Evolutionary conservation across 2,888 invertebrate genomes (phyloP).

Genomic region (Thereva unica): DNA sequence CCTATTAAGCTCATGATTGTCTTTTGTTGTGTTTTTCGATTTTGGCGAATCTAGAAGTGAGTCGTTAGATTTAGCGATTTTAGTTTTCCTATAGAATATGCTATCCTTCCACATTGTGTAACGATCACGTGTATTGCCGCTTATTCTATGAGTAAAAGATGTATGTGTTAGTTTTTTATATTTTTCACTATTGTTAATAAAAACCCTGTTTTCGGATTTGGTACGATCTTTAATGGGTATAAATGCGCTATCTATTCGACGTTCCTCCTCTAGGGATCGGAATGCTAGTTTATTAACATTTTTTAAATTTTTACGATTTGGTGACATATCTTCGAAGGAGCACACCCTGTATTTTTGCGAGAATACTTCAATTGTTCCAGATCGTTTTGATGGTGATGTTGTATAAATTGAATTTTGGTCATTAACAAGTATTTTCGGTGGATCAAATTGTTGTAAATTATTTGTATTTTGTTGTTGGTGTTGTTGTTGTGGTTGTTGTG

Average conservation of each 20-base stretch:
- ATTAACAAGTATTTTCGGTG: constrained; percentile 58
- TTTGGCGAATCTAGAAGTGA: constrained; percentile 54
- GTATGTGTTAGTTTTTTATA: constrained; percentile 57
- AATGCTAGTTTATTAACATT: constrained; percentile 56
- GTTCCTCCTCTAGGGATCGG: constrained; percentile 57
- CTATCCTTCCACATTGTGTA: constrained; percentile 57
- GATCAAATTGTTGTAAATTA: constrained; percentile 53
- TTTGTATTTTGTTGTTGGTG: constrained; percentile 47
- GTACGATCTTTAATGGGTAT: constrained; percentile 56
- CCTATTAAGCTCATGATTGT: constrained; percentile 53
- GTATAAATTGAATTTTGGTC: constrained; percentile 59
- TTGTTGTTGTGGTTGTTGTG: constrained; percentile 37
- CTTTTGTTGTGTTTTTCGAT: constrained; percentile 50
- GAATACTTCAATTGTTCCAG: constrained; percentile 58
- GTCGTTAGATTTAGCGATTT: constrained; percentile 58
- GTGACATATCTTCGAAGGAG: constrained; percentile 58
- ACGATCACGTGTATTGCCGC: constrained; percentile 43
- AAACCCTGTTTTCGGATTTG: constrained; percentile 56
- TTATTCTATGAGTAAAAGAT: constrained; percentile 50
- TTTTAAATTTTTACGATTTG: constrained; percentile 51
- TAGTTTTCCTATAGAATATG: constrained; percentile 57
- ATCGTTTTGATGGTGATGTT: constrained; percentile 58
- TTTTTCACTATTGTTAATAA: constrained; percentile 53
- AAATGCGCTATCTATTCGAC: constrained; percentile 57
- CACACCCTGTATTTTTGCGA: constrained; percentile 58